These are phyloP conservation scores for Musca vetustissima DNA, from an alignment of 1,140 invertebrate species.

Conservation along the genomic window DNA sequence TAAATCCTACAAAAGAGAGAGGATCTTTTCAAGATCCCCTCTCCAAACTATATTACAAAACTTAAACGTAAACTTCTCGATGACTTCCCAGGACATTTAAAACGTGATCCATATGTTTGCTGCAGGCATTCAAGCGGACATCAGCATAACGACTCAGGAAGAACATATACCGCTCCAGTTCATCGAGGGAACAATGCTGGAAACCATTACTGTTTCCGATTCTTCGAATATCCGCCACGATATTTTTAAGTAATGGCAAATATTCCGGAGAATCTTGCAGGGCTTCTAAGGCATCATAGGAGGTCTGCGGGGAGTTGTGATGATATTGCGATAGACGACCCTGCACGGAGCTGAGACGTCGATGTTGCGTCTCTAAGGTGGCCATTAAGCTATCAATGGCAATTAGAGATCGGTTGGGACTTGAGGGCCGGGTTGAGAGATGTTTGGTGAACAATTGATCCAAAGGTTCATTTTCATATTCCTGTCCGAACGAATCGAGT, in stretches of 20 bases:
- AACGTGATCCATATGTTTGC: slow-evolving; percentile 45
- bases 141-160: slow-evolving; percentile 47
- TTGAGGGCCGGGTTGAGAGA: too few species aligned
- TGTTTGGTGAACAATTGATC: slow-evolving; percentile 43
- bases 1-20: too few species aligned
- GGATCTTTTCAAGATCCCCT: too few species aligned
- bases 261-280: slow-evolving; percentile 39
- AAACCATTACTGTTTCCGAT: slow-evolving; percentile 39
- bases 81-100: slow-evolving; percentile 31
- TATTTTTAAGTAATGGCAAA: slow-evolving; percentile 34
- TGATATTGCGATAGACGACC: slow-evolving; percentile 38
- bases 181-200: slow-evolving; percentile 36
- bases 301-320: slow-evolving; percentile 15
- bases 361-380: slow-evolving; percentile 37
- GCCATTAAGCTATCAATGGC: too few species aligned
- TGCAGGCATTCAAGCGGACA: slow-evolving; percentile 44
- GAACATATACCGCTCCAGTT: slow-evolving; percentile 48
- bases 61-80: too few species aligned
- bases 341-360: slow-evolving; percentile 37
- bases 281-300: slow-evolving; percentile 32
- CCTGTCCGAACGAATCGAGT: slow-evolving; percentile 36
- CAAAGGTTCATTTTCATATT: slow-evolving; percentile 43
- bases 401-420: too few species aligned
- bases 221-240: slow-evolving; percentile 39
- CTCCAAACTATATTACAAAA: too few species aligned